Evolutionary conservation across 2,888 invertebrate species (phyloP).

Genomic region (Melanostoma mellinum): DNA sequence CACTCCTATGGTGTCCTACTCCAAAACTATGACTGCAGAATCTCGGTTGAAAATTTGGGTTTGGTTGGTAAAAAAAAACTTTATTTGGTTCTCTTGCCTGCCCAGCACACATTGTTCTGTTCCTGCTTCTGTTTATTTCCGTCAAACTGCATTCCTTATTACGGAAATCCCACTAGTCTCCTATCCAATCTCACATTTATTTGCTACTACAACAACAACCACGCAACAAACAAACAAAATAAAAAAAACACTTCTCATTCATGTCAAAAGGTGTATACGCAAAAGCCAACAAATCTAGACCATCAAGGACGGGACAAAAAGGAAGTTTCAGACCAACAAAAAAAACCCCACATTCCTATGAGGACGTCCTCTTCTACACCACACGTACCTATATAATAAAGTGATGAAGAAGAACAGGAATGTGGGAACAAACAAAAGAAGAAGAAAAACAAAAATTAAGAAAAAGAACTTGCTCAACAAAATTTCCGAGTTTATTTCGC

Average conservation of each 20-base stretch:
- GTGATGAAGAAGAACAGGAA: constrained; percentile 36
- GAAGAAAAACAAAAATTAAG: constrained; percentile 8
- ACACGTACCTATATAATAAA: constrained; percentile 27
- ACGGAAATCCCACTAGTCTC: constrained; percentile 22
- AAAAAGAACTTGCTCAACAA: constrained; percentile 54
- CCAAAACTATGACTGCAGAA: neutral
- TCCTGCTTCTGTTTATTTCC: constrained; percentile 33
- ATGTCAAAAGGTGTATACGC: constrained; percentile 34
- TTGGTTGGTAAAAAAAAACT: neutral
- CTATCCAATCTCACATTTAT: constrained; percentile 15
- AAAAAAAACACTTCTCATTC: constrained; percentile 35
- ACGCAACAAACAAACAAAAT: neutral
- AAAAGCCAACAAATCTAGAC: constrained; percentile 54
- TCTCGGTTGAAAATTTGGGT: neutral
- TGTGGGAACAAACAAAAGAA: constrained; percentile 15
- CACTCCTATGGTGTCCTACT: neutral
- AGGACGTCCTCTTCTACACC: neutral
- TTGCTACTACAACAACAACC: neutral
- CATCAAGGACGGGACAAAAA: constrained; percentile 68
- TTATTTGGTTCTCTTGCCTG: neutral
- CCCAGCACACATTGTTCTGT: constrained; percentile 20
- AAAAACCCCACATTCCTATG: constrained; percentile 38
- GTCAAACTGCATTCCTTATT: constrained; percentile 48
- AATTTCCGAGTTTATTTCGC: constrained; percentile 61
- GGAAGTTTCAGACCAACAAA: constrained; percentile 36